Base-by-base conservation (phyloP, 2,888 invertebrate species). In the Beris chalybata region DNA sequence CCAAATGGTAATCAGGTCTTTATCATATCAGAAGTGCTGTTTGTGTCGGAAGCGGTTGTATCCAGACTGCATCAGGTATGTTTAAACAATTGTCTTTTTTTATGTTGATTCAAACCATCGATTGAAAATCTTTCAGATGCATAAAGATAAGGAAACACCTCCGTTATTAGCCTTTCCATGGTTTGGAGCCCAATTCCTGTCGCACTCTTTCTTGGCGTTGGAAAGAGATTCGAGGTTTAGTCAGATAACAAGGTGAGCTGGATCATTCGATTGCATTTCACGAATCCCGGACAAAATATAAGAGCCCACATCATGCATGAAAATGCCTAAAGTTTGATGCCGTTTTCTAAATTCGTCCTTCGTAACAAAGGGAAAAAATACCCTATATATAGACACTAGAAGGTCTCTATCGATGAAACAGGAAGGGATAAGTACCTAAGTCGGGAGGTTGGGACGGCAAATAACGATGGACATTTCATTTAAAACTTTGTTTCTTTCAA, bases 131-230 rank as follows among this genome's bases (percentile, higher is more conserved):
- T 66, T 67, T 63, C 65, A 80, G 81, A 80, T 81, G 80, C 85
- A 87, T 75, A 82, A 84, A 71, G 87, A 87, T 75, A 86, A 87
- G 76, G 87, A 87, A 77, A 87, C 87, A 13, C 86, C 87, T 13
- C 87, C 87, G 12, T 77, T 87, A 45, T 74, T 87, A 67, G 86
- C 86, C 4, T 86, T 86, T 71, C 86, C 87, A 3, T 87, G 86
- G 86, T 86, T 86, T 74, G 85, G 85, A 45, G 86, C 87, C 12
- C 86, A 86, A 73, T 87, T 87, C 74, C 75, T 87, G 45, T 86
- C 86, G 29, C 86, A 87, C 74, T 85, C 86, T 3, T 87, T 86
- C 76, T 76, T 86, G 70, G 85, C 85, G 13, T 76, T 87, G 56
- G 86, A 86, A 75, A 77, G 84, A 69, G 85, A 85, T 73, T 81